Evolutionary conservation across 2,113 vertebrate species (phyloP), one percentile per base, ranked within the genome.

Genomic region (Chionodraco myersi): DNA sequence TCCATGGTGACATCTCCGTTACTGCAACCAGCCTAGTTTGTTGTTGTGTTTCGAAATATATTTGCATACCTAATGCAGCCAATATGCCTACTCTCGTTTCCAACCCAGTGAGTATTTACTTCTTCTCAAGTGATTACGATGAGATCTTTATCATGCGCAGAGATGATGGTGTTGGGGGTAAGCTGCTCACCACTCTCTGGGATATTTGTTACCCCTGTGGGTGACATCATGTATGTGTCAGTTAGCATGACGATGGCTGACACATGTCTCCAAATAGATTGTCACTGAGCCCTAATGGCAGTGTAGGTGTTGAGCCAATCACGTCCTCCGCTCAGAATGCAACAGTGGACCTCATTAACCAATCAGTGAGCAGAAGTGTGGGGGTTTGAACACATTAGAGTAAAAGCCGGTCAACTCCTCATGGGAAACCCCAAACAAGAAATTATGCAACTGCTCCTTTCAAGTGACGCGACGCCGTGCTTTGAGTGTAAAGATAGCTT

Each of bases 331-430:
- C 80, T 82, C 64, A 52, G 68, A 83, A 58, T 10, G 74, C 60
- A 88, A 87, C 79, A 61, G 34, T 68, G 63, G 79, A 87, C 52
- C 86, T 92, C 81, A 91, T 89, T 93, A 92, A 92, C 83, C 86
- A 92, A 93, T 93, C 88, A 91, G 72, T 72, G 45, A 76, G 82
- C 90, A 89, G 85, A 77, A 90, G 77, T 79, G 84, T 69, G 92
- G 79, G 90, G 89, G 90, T 5, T 82, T 81, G 63, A 64, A 36
- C 89, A 90, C 63, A 85, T 48, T 68, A 83, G 72, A 67, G 77
- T 15, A 14, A 74, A 75, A 75, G 74, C 74, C 79, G 52, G 21
- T 48, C 26, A 68, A 49, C 71, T 78, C 54, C 69, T 86, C 71
- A 82, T 36, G 59, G 73, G 77, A 61, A 77, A 70, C 53, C 69